These are phyloP conservation scores for Akabosia matsudoensis DNA, from an alignment of 1,140 invertebrate species.

Conservation along the genomic window DNA sequence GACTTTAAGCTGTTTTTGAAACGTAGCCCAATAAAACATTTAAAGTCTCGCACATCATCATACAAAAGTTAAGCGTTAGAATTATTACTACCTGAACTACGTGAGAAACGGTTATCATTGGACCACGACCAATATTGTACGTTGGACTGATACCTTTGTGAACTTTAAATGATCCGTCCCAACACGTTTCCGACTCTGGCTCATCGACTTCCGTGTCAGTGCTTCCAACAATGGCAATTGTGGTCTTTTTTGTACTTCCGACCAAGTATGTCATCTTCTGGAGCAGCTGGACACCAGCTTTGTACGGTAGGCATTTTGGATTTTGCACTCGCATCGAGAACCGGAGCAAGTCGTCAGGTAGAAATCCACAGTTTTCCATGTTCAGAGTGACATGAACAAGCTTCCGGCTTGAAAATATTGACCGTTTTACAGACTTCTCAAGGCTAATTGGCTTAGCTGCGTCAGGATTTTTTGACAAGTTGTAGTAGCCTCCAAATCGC, in stretches of 20 bases:
- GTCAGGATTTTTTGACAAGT: neutral
- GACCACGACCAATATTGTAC: neutral
- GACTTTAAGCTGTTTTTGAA: neutral
- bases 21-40: too few relatives aligned
- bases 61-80: too few relatives aligned
- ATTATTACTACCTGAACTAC: neutral
- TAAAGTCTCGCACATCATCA: too few relatives aligned
- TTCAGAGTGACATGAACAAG: neutral
- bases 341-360: neutral
- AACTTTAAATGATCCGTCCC: slow-evolving; percentile 10
- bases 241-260: neutral
- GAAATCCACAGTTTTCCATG: neutral
- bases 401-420: neutral
- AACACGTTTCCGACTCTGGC: neutral
- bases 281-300: neutral
- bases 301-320: slow-evolving; percentile 7
- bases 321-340: neutral
- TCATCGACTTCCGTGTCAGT: neutral
- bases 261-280: neutral
- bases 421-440: slow-evolving; percentile 7
- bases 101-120: neutral
- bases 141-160: neutral
- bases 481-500: slow-evolving; percentile 10
- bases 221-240: neutral
- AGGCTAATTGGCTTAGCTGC: neutral